Base-by-base conservation (phyloP, 2,113 vertebrate genomes). In the Hassar affinis region DNA sequence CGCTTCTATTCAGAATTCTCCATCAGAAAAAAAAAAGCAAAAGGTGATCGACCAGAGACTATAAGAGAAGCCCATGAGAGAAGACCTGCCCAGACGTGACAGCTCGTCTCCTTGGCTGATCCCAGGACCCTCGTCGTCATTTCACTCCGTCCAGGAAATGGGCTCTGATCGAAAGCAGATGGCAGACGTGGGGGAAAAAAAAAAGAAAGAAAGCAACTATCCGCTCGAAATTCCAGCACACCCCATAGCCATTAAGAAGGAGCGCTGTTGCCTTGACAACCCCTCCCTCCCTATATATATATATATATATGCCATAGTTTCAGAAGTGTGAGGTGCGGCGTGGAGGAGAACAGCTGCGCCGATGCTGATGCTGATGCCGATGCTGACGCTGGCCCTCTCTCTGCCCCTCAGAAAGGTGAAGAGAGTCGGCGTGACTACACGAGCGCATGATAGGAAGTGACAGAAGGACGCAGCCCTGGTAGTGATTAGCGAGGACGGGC, bases 221-320 rank as follows among this genome's bases (percentile, higher is more conserved):
- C 93, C 93, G 89, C 94, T 94, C 94, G 91, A 91, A 94, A 93
- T 94, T 90, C 93, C 93, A 92, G 92, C 94, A 92, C 91, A 92
- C 92, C 93, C 89, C 85, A 91, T 90, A 91, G 90, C 90, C 85
- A 90, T 91, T 92, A 94, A 87, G 89, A 92, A 92, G 93, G 91
- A 90, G 91, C 83, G 51, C 87, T 15, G 93, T 94, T 95, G 91
- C 95, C 90, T 94, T 93, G 94, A 95, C 91, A 95, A 96, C 94
- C 89, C 30, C 51, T 85, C 86, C 87, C 72, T 56, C 80, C 82
- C 15, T n/a, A n/a, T n/a, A n/a, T n/a, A n/a, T n/a, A n/a, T n/a
- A n/a, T 18, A 18, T 61, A 75, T 78, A 82, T 92, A 93, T 93
- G 87, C 93, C 93, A 95, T 94, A 93, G 91, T 93, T 92, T 82